phyloP scores from a whole-genome alignment of 2,113 vertebrate species.

The Zonotrichia leucophrys region DNA sequence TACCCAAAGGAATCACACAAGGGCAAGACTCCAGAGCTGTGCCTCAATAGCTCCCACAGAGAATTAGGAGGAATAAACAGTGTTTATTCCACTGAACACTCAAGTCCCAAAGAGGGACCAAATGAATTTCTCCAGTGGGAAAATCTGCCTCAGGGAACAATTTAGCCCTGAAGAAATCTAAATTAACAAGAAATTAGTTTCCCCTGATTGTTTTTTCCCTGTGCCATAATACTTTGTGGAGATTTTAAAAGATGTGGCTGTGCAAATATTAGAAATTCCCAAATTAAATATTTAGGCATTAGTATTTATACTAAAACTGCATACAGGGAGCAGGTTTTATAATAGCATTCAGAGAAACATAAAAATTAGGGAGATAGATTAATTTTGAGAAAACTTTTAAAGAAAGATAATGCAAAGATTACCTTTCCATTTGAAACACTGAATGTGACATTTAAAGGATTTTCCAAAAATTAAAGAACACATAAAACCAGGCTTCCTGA shows the following conservation, averaged over 20 bases:
- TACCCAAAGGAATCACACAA: not conserved
- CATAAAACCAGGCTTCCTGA: not conserved
- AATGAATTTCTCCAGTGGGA: not conserved
- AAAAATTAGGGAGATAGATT: not conserved
- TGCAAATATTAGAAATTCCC: not conserved
- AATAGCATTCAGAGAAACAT: not conserved
- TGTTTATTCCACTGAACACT: not conserved
- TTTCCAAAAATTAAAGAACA: not conserved
- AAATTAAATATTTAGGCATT: not conserved
- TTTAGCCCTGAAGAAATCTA: not conserved
- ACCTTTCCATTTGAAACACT: not conserved
- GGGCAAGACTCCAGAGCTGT: not conserved
- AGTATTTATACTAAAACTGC: not conserved
- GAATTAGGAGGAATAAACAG: not conserved
- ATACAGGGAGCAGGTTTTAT: not conserved
- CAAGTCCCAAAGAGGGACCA: not conserved
- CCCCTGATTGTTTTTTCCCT: not conserved
- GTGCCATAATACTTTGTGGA: not conserved
- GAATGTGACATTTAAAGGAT: not conserved
- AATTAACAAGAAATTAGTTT: not conserved
- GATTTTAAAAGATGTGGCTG: not conserved
- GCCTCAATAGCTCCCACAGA: not conserved
- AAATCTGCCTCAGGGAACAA: slow-evolving; percentile 13
- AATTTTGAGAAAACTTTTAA: not conserved
- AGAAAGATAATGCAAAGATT: not conserved